A percentile compares a stretch with the other conserved stretches of the same genome.
Conservation (phyloP, 2,888 invertebrate genomes). For the Hirtodrosophila alboralis region DNA sequence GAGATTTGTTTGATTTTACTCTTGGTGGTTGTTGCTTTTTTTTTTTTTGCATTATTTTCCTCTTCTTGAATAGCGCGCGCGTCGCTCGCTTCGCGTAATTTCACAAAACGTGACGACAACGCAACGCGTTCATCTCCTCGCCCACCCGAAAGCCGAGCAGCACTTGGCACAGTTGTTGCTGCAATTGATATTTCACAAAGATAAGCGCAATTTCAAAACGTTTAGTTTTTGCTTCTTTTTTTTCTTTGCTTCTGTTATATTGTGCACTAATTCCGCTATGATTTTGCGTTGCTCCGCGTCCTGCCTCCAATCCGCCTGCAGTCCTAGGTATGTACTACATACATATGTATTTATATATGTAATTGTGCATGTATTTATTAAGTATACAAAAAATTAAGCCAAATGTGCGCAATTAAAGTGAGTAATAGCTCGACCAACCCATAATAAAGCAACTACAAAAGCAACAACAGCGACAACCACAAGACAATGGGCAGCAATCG, state of each 20-base stretch:
- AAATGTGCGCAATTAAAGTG: slow-evolving; percentile 76
- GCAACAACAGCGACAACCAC: slow-evolving; percentile 15
- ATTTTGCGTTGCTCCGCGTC: slow-evolving; percentile 38
- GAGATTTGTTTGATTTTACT: slow-evolving; percentile 37
- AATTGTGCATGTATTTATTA: slow-evolving; percentile 44
- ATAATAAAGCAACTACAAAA: slow-evolving; percentile 44
- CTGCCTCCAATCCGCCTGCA: slow-evolving; percentile 7
- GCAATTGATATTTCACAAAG: slow-evolving; percentile 77
- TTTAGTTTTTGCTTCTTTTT: slow-evolving; percentile 41
- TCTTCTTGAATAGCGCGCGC: slow-evolving; percentile 40
- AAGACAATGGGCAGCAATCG: slow-evolving; percentile 62
- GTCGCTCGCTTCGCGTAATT: slow-evolving; percentile 68
- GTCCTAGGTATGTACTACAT: neutral
- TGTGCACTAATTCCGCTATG: slow-evolving; percentile 55
- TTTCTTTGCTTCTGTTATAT: slow-evolving; percentile 42
- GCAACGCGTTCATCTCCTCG: slow-evolving; percentile 23
- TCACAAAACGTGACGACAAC: slow-evolving; percentile 73
- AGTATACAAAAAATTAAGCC: slow-evolving; percentile 61
- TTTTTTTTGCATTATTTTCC: slow-evolving; percentile 37
- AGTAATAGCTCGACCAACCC: slow-evolving; percentile 61
- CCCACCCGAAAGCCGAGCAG: slow-evolving; percentile 20
- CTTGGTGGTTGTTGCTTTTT: slow-evolving; percentile 32
- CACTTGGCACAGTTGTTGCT: slow-evolving; percentile 60
- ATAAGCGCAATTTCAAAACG: slow-evolving; percentile 74
- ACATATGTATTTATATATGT: slow-evolving; percentile 6